Evolutionary conservation across 2,797 vertebrate genomes (phyloP), one percentile per base, ranked within the genome.

Genomic region (Chrysocyon brachyurus): DNA sequence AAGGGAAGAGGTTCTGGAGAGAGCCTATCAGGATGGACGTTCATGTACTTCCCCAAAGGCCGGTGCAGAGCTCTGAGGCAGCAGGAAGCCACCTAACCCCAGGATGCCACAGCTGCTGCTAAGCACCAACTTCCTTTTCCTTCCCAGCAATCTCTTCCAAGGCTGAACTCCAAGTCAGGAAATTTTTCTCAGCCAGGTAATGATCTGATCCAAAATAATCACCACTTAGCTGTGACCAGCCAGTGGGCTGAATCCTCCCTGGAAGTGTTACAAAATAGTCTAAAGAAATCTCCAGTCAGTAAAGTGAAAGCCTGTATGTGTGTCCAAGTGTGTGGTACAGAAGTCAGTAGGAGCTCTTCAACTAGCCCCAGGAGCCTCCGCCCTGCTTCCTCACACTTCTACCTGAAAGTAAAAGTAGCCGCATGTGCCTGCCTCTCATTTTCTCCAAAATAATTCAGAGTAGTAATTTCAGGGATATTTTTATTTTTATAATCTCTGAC

Each of bases 261-360:
- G 66, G 14, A 88, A 63, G 1, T 33, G 5, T 92, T 57, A 70
- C 9, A 49, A 56, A 82, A 87, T 21, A 90, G 72, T 70, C 31
- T 40, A 31, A 78, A 57, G 54, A 87, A 90, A 81, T 14, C 19
- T 61, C 70, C 75, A 11, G 0, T 5, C 26, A 33, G 10, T 28
- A 6, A 10, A 3, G 36, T 6, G 28, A 70, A 87, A 75, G 31
- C 12, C 16, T 19, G 2, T 3, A 1, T 10, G 0, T 11, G n/a
- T 52, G 2, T 68, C 36, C 12, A 77, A 15, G 12, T n/a, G 12
- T 3, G 3, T 12, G 72, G 2, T 31, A 0, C 14, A 31, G n/a
- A 49, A 73, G 46, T 57, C 56, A 66, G 16, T 0, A 2, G 21
- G 33, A 10, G 16, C 16, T 66, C 82, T 86, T 93, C 63, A 4